Evolutionary conservation across 2,888 invertebrate species (phyloP).

Genomic region (Leptopilina myrica): DNA sequence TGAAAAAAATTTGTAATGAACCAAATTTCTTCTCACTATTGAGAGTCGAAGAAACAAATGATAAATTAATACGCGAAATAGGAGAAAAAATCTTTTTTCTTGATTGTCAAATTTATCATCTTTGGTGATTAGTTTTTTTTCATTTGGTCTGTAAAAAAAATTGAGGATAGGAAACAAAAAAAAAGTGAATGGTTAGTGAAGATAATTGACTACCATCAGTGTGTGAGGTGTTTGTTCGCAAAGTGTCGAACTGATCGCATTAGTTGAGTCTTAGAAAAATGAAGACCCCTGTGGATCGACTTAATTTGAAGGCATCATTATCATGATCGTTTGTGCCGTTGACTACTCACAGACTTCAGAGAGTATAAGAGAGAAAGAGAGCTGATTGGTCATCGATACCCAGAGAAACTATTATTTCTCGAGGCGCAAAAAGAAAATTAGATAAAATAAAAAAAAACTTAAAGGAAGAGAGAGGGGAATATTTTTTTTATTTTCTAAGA

Average conservation of each 20-base stretch:
- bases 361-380: too few species aligned
- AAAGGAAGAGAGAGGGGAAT: not conserved
- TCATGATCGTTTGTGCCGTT: not conserved
- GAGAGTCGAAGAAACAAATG: too few species aligned
- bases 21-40: too few species aligned
- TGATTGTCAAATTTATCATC: too few species aligned
- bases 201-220: slow-evolving; percentile 20
- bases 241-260: slow-evolving; percentile 29
- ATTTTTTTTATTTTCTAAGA: too few species aligned
- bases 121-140: too few species aligned
- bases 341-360: not conserved
- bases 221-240: slow-evolving; percentile 6
- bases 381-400: slow-evolving; percentile 22
- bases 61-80: too few species aligned
- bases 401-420: not conserved
- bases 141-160: too few species aligned
- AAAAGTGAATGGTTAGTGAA: not conserved
- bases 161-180: not conserved
- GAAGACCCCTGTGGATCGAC: slow-evolving; percentile 37
- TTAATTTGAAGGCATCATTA: slow-evolving; percentile 28
- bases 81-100: too few species aligned
- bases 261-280: slow-evolving; percentile 22
- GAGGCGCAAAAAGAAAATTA: not conserved
- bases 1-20: too few species aligned
- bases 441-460: not conserved